A percentile compares a stretch with the other conserved stretches of the same genome.
These are phyloP conservation scores for Stenoptilia bipunctidactyla DNA, from an alignment of 2,888 invertebrate species.

Conservation along the genomic window DNA sequence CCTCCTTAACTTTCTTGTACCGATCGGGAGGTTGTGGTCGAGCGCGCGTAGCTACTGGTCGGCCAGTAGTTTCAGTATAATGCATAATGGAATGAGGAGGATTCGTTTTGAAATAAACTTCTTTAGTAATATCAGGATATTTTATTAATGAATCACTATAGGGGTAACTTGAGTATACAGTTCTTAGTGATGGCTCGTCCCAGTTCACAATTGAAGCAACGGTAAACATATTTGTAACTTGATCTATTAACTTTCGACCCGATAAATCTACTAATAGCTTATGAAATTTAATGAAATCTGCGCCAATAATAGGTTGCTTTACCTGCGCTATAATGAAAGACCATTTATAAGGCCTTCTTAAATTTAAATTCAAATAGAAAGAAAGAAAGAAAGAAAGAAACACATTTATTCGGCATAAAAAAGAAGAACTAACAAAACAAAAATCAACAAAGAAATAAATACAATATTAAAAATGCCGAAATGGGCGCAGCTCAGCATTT, in stretches of 20 bases:
- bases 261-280: not conserved
- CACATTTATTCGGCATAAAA: too few relatives aligned
- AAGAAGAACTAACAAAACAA: too few relatives aligned
- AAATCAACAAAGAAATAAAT: too few relatives aligned
- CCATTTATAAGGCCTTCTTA: not conserved
- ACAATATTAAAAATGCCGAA: too few relatives aligned
- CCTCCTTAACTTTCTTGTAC: not conserved
- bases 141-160: not conserved
- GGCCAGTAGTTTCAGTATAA: not conserved
- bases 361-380: not conserved
- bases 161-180: not conserved
- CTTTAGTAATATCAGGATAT: not conserved
- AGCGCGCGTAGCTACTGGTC: not conserved
- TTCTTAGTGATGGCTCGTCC: not conserved
- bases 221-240: not conserved
- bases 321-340: not conserved
- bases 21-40: not conserved
- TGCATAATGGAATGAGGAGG: not conserved
- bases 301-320: not conserved
- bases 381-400: too few relatives aligned
- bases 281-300: not conserved
- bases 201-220: not conserved
- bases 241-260: not conserved
- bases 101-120: not conserved
- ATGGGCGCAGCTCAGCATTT: too few relatives aligned